These are phyloP conservation scores for Sicus ferrugineus DNA, from an alignment of 2,888 invertebrate species.

Conservation along the genomic window DNA sequence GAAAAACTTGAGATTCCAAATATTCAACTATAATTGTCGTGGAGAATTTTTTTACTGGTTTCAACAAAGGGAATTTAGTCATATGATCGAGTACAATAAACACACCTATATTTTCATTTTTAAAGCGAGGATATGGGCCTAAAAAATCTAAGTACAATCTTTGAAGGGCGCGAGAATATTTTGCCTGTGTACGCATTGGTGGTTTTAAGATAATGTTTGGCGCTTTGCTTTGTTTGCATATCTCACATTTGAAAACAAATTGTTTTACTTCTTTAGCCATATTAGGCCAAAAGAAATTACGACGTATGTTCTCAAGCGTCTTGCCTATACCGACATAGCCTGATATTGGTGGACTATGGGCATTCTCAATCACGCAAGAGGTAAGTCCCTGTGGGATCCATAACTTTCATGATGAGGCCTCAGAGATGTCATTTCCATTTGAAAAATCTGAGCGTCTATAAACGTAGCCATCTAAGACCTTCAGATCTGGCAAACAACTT, in stretches of 20 bases:
- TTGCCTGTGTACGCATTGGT: conserved; percentile 33
- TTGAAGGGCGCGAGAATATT: conserved; percentile 23
- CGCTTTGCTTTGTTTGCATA: conserved; percentile 30
- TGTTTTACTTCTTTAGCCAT: conserved; percentile 11
- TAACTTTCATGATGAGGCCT: conserved; percentile 26
- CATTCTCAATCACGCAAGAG: conserved; percentile 9
- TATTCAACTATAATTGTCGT: background rate
- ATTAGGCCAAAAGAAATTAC: conserved; percentile 4
- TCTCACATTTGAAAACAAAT: conserved; percentile 4
- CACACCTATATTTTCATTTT: conserved; percentile 10
- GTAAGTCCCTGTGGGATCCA: conserved; percentile 10
- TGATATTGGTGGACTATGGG: background rate
- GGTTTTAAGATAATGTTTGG: conserved; percentile 27
- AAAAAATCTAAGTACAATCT: conserved; percentile 33
- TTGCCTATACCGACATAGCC: conserved; percentile 18
- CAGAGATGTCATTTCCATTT: conserved; percentile 10
- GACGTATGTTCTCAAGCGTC: background rate
- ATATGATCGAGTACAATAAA: background rate
- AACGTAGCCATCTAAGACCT: conserved; percentile 23
- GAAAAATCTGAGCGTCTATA: conserved; percentile 23
- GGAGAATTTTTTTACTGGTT: background rate
- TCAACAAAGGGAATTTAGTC: background rate
- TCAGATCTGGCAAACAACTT: conserved; percentile 29
- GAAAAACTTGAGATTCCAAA: conserved; percentile 33
- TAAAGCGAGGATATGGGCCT: conserved; percentile 37